These are phyloP conservation scores for Megaptera novaeangliae DNA, from an alignment of 2,113 vertebrate species.

Conservation along the genomic window DNA sequence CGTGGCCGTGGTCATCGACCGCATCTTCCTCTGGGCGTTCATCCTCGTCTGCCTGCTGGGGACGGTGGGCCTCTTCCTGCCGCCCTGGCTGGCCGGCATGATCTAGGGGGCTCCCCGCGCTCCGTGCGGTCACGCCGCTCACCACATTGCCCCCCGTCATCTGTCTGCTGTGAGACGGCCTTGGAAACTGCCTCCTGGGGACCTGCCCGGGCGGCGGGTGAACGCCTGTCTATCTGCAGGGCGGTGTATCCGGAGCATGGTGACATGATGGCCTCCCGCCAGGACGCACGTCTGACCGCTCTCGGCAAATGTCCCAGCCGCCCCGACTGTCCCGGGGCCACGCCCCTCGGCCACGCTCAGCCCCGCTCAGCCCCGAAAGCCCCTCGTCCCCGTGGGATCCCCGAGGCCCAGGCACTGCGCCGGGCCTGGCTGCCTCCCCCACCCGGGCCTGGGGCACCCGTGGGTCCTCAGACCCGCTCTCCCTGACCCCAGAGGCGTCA, in stretches of 20 bases:
- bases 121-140: rapidly evolving
- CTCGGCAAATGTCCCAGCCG: rapidly evolving
- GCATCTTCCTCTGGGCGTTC: constrained; percentile 99
- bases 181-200: background rate
- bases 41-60: constrained; percentile 95
- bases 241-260: constrained; percentile 50
- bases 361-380: background rate
- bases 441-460: background rate
- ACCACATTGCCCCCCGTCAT: constrained; percentile 43
- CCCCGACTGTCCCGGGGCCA: background rate
- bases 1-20: constrained; percentile 98
- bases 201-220: background rate
- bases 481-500: background rate
- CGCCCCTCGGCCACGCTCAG: background rate
- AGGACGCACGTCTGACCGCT: rapidly evolving
- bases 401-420: background rate
- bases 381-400: background rate
- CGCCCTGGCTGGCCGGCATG: constrained; percentile 98
- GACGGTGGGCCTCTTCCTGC: constrained; percentile 95
- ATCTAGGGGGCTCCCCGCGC: constrained; percentile 79
- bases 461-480: background rate
- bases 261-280: background rate
- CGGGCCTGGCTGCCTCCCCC: background rate
- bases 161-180: constrained; percentile 41
- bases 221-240: background rate